Evolutionary conservation across 2,797 vertebrate species (phyloP).

Genomic region (Setipinna tenuifilis): DNA sequence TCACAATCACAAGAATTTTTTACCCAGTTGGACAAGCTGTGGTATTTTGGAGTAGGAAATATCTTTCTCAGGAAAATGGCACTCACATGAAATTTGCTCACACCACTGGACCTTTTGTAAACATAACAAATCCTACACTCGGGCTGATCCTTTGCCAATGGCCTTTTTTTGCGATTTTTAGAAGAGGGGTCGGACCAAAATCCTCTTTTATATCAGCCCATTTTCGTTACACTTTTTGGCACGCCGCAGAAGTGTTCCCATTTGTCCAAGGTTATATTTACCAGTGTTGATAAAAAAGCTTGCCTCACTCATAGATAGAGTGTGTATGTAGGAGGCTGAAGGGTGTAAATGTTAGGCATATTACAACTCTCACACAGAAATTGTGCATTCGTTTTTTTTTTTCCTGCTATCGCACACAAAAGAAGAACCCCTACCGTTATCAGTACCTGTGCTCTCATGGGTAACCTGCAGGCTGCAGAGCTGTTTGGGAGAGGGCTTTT

Average conservation of each 20-base stretch:
- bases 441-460: too few relatives aligned
- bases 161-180: background rate
- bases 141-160: background rate
- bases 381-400: background rate
- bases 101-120: constrained; percentile 17
- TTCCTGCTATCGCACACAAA: background rate
- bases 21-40: background rate
- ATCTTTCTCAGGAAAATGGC: constrained; percentile 19
- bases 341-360: background rate
- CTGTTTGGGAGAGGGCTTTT: too few relatives aligned
- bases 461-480: too few relatives aligned
- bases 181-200: background rate
- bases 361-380: background rate
- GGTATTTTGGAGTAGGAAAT: constrained; percentile 7
- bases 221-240: background rate
- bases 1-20: background rate
- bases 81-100: background rate
- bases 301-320: background rate
- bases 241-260: background rate
- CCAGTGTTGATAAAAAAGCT: constrained; percentile 5
- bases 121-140: background rate
- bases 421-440: background rate
- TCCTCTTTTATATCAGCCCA: background rate
- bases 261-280: background rate
- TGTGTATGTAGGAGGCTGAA: background rate